Base-by-base conservation (phyloP, 2,888 invertebrate species). In the Lithophane ornitopus region DNA sequence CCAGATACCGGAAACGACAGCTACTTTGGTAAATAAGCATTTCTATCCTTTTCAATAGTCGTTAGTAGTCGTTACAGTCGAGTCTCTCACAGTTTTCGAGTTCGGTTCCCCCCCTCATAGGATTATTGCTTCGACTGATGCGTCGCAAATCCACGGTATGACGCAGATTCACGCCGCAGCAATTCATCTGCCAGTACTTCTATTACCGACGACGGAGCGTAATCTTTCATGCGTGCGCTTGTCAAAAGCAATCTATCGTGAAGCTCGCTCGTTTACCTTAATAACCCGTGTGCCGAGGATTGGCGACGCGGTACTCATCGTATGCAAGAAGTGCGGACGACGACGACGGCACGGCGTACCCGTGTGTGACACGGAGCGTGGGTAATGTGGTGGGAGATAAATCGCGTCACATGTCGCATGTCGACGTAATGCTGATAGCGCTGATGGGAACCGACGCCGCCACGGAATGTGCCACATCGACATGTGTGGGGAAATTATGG, bases 241-340 rank as follows among this genome's bases (percentile, higher is more conserved):
- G 73, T 46, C 52, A 39, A 44, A 16, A 54, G 74, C 34, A 77
- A 67, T 74, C 22, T 54, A 54, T 74, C 77, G 49, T 44, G 66
- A 63, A 44, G 62, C 62, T 61, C 39, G 14, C 41, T 39, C 76
- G 12, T n/a, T 46, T 54, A 56, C 74, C 34, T 22, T 26, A 28
- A 39, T 58, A 39, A 26, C 16, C n/a, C 16, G 39, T 44, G 28
- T 19, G 34, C 2, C 34, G 52, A 16, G 34, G 66, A 44, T 44
- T 44, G 8, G 52, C 34, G 19, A 7, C 22, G 44, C 14, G 16
- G 28, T 39, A 19, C 34, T n/a, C 6, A 34, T 34, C 34, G 34
- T 34, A 34, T 4, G 34, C 34, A 34, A 34, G 34, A 34, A 34
- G 34, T 3, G 34, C 34, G 34, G 34, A 6, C 34, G 34, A 34